These are phyloP conservation scores for Neoscelio sp. DNA, from an alignment of 2,888 invertebrate genomes.

Conservation along the genomic window DNA sequence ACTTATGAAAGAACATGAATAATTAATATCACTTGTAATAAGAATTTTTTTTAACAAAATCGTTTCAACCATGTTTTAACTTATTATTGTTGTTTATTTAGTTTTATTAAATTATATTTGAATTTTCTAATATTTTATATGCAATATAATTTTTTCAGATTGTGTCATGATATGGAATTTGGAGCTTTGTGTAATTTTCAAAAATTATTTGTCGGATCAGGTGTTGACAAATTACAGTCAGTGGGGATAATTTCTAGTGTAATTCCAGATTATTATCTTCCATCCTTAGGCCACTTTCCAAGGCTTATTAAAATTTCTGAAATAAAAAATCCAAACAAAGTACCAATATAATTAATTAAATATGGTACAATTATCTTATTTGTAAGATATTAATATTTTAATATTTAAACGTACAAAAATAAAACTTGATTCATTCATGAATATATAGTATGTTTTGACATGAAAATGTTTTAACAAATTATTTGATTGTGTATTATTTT, in stretches of 20 bases:
- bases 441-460: too few relatives aligned
- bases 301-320: constrained; percentile 3
- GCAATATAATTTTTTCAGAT: constrained; percentile 68
- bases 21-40: too few relatives aligned
- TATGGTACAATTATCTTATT: too few relatives aligned
- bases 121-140: background rate
- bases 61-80: background rate
- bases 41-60: too few relatives aligned
- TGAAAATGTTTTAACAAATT: too few relatives aligned
- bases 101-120: constrained; percentile 3
- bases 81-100: background rate
- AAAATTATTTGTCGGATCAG: constrained; percentile 76
- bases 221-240: constrained; percentile 68
- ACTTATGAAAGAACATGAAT: too few relatives aligned
- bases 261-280: constrained; percentile 73
- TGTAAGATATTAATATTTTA: too few relatives aligned
- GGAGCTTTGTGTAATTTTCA: constrained; percentile 73
- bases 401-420: background rate
- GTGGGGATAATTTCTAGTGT: constrained; percentile 40
- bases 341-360: background rate
- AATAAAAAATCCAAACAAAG: background rate
- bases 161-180: constrained; percentile 77
- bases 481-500: too few relatives aligned
- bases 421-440: too few relatives aligned
- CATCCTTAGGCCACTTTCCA: constrained; percentile 66